These are phyloP conservation scores for Ptychochromis oligacanthus DNA, from an alignment of 2,113 vertebrate species.

Conservation along the genomic window DNA sequence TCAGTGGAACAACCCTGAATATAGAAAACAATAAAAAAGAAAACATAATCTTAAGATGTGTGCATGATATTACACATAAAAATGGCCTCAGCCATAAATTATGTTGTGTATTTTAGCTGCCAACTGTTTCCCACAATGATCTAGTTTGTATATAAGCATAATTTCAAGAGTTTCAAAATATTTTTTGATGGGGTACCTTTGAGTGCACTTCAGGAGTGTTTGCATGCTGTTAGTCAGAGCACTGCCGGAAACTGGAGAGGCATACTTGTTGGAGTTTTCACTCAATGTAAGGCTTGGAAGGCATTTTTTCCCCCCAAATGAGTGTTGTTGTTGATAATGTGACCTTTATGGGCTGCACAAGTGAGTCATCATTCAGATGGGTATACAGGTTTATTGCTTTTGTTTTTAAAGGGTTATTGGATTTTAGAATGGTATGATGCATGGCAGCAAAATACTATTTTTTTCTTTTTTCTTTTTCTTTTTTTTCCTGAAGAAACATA, in stretches of 20 bases:
- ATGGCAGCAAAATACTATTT: background rate
- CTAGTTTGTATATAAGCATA: background rate
- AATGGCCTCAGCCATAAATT: background rate
- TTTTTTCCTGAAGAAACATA: background rate
- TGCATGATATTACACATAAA: background rate
- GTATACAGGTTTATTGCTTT: background rate
- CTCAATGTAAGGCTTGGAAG: background rate
- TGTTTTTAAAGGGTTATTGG: background rate
- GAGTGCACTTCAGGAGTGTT: conserved; percentile 1
- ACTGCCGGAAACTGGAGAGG: background rate
- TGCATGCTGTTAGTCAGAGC: background rate
- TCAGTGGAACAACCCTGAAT: background rate
- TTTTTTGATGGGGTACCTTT: background rate
- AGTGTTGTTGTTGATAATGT: background rate
- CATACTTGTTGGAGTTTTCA: background rate
- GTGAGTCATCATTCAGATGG: background rate
- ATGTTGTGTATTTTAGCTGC: background rate
- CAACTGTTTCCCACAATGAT: background rate
- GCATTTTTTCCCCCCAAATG: background rate
- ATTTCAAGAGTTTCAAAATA: background rate
- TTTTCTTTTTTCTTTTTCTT: too few relatives aligned
- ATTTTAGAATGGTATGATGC: background rate
- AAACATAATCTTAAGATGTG: background rate
- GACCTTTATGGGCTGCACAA: conserved; percentile 10
- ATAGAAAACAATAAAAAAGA: background rate